Evolutionary conservation across 2,113 vertebrate genomes (phyloP), one percentile per base, ranked within the genome.

Genomic region (Phylloscopus whistleri): DNA sequence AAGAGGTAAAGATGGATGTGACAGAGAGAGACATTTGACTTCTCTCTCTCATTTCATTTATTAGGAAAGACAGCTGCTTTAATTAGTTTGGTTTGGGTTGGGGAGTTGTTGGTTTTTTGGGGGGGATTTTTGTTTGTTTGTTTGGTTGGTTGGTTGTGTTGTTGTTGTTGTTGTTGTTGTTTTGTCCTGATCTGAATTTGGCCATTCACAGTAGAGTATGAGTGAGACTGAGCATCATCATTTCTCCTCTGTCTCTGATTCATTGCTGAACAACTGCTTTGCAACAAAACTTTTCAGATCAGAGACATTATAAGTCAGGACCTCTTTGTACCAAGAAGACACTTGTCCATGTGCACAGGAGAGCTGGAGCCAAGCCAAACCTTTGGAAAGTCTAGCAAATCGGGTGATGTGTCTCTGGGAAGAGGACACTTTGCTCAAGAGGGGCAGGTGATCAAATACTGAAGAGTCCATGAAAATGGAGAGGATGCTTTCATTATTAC

Each of bases 401-500:
- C 27, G 31, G 1, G 3, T 66, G 63, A 51, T 49, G 23, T 60
- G 31, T 41, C 39, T 13, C 56, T 70, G 31, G 49, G 68, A 84
- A 86, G 52, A 74, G 66, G 16, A 56, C 60, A 82, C 53, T 81
- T 86, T 39, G 35, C 31, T 84, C 18, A 39, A 90, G 73, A 49
- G 28, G 18, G 19, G 33, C 90, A 93, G 86, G 80, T 96, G 92
- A 92, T 84, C 86, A 92, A 87, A 93, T 26, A 90, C 22, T 60
- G 67, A 73, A 69, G 12, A 74, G 52, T 14, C n/a, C 13, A 30
- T 35, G 22, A 67, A 89, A 93, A 83, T 7, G 2, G 76, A 89
- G 66, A 49, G 69, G 37, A 23, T 74, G 9, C 13, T 87, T 89
- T 55, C 17, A 15, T 62, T 69, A 51, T 58, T 66, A 18, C 43